Conservation (phyloP, 2,797 vertebrate species). For the Dallia pectoralis region DNA sequence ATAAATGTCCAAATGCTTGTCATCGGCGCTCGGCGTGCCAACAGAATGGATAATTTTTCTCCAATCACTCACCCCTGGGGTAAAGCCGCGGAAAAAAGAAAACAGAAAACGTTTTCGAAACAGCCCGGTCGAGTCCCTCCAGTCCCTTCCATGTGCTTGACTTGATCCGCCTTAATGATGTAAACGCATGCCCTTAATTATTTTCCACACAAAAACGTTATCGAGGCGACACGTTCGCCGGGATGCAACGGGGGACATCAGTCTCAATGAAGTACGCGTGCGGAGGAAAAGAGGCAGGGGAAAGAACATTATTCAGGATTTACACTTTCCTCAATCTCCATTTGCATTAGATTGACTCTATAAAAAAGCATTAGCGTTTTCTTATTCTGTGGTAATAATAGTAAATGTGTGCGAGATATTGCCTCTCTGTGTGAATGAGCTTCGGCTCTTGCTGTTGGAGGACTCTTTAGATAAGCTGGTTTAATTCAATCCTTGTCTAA, state of each 20-base stretch:
- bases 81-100: slow-evolving; percentile 22
- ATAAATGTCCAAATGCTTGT: slow-evolving; percentile 18
- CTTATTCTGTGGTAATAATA: slow-evolving; percentile 40
- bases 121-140: slow-evolving; percentile 42
- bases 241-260: slow-evolving; percentile 60
- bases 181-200: slow-evolving; percentile 75
- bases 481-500: slow-evolving; percentile 61
- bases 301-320: slow-evolving; percentile 54
- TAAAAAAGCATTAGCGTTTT: slow-evolving; percentile 55
- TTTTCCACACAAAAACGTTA: slow-evolving; percentile 56
- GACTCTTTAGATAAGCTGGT: slow-evolving; percentile 60
- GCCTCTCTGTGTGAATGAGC: slow-evolving; percentile 48
- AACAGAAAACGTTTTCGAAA: slow-evolving; percentile 19
- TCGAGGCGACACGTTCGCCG: slow-evolving; percentile 57
- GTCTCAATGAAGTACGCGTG: slow-evolving; percentile 53
- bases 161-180: slow-evolving; percentile 70
- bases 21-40: neutral
- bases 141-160: slow-evolving; percentile 60
- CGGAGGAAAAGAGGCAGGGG: neutral
- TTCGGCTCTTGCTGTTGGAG: slow-evolving; percentile 27
- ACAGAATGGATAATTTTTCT: slow-evolving; percentile 27
- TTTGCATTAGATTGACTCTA: slow-evolving; percentile 54
- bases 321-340: slow-evolving; percentile 31
- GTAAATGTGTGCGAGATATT: slow-evolving; percentile 44
- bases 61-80: slow-evolving; percentile 8